Evolutionary conservation across 1,140 invertebrate genomes (phyloP).

Genomic region (Euura saliciscinereae): DNA sequence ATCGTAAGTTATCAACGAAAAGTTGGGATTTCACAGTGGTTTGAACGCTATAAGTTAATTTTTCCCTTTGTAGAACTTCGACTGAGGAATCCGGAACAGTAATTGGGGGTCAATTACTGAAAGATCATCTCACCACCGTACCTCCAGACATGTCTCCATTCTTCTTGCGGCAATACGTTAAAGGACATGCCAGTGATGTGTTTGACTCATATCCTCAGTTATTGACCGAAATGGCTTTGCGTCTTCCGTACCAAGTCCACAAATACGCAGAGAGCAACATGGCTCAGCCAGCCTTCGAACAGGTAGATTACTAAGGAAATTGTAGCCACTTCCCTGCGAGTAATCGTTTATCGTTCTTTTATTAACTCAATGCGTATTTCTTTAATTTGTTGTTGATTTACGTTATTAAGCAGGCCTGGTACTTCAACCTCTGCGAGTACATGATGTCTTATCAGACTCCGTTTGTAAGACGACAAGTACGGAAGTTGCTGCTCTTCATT

Average conservation of each 20-base stretch:
- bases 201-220: conserved; percentile 93
- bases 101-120: conserved; percentile 70
- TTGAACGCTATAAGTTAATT: conserved; percentile 16
- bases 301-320: conserved; percentile 38
- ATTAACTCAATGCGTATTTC: conserved; percentile 11
- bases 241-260: conserved; percentile 93
- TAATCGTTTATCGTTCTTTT: conserved; percentile 3
- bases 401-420: conserved; percentile 66
- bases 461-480: conserved; percentile 77
- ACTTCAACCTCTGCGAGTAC: conserved; percentile 89
- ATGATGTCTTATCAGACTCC: conserved; percentile 92
- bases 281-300: conserved; percentile 63
- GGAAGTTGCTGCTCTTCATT: conserved; percentile 90
- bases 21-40: background rate
- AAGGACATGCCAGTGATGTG: conserved; percentile 88
- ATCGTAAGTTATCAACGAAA: conserved; percentile 47
- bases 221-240: conserved; percentile 92
- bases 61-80: conserved; percentile 44
- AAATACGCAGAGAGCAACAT: conserved; percentile 70
- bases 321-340: background rate
- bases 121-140: conserved; percentile 78
- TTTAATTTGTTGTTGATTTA: conserved; percentile 14
- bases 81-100: conserved; percentile 61
- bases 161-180: conserved; percentile 92
- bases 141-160: conserved; percentile 95